Conservation (phyloP, 2,888 invertebrate species). For the Troides aeacus region DNA sequence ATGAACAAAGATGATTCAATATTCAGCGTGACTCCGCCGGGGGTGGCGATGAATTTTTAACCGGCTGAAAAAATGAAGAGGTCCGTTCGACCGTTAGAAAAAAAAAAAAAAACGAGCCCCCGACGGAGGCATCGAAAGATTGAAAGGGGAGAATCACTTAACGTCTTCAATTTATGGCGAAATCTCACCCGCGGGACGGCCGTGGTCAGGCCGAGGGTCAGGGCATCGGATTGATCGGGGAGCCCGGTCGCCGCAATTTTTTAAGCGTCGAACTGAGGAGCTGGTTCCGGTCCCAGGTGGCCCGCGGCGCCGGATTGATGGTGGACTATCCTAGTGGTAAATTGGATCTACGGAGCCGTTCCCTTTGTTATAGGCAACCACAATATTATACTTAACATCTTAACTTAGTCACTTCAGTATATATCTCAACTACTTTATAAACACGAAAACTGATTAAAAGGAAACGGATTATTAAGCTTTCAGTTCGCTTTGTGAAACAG, state of each 20-base stretch:
- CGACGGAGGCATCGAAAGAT: conserved; percentile 73
- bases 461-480: too few species aligned
- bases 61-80: conserved; percentile 39
- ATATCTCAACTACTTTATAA: too few species aligned
- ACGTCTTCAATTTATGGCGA: conserved; percentile 71
- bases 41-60: conserved; percentile 55
- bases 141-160: conserved; percentile 78
- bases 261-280: conserved; percentile 27
- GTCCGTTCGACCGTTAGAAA: conserved; percentile 33
- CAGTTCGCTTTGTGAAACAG: too few species aligned
- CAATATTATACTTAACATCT: too few species aligned
- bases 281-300: conserved; percentile 18
- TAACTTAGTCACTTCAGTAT: too few species aligned
- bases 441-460: too few species aligned
- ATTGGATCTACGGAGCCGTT: too few species aligned
- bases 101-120: conserved; percentile 43
- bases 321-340: background rate
- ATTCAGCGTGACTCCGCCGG: conserved; percentile 10
- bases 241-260: conserved; percentile 36
- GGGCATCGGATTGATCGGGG: conserved; percentile 48
- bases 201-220: conserved; percentile 52
- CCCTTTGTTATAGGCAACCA: too few species aligned
- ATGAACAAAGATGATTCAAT: background rate
- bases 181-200: conserved; percentile 72
- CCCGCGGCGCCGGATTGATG: background rate